Evolutionary conservation across 2,888 invertebrate genomes (phyloP), one percentile per base, ranked within the genome.

Genomic region (Chydorus sphaericus): DNA sequence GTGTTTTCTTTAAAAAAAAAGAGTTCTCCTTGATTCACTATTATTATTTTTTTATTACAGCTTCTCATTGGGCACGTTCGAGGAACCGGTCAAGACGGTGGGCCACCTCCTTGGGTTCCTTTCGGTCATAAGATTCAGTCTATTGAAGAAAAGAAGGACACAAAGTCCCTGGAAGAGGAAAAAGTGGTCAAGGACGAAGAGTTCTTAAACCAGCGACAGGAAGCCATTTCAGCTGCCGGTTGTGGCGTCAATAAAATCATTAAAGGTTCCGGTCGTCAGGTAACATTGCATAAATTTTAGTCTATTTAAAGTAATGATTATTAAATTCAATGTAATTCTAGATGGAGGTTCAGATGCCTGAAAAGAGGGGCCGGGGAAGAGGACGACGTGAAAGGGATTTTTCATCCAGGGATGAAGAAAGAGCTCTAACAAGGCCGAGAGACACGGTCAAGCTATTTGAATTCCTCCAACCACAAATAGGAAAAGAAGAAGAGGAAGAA

Each of bases 41-140:
- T 20, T 30, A 8, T 26, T 29, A 75, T 51, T 38, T 28, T 57
- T 60, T 51, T 6, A 59, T 59, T 33, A 48, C 54, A 51, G 48
- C 57, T 38, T 29, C 18, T 59, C 11, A 30, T 54, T 37, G 38
- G 50, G 16, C 38, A 50, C 10, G 75, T 77, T 53, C 75, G 78
- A 33, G 73, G 76, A 55, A 77, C 77, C 7, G 44, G 28, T 16
- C 78, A 76, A 56, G 82, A 84, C 62, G 85, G 85, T 60, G 87
- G 86, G 1, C 89, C 91, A 2, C 91, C 88, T 39, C 82, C 85
- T 37, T 93, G 92, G 89, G 88, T 91, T 63, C 83, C 90, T 33
- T 92, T 93, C 73, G 92, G 92, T 0, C 81, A 84, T 64, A 81
- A 79, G 65, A 76, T 87, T 11, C 33, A 28, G 38, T 29, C 38